phyloP scores from a whole-genome alignment of 2,113 vertebrate species.

The Manacus vitellinus region DNA sequence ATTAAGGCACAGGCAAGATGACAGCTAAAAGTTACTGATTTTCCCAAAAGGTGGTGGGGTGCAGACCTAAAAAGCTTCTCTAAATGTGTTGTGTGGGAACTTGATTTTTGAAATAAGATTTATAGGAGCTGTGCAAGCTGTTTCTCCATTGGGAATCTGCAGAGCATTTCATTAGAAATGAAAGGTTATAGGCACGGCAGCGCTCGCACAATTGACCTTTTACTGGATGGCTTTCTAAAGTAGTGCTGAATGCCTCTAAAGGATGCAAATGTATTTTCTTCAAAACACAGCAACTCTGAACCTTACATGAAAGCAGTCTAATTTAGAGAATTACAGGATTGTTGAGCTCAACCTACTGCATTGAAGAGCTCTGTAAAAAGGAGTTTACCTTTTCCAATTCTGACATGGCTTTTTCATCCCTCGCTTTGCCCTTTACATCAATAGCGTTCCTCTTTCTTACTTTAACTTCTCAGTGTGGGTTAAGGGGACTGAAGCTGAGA shows the following conservation, averaged over 20 bases:
- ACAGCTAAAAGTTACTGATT: not conserved
- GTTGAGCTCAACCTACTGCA: not conserved
- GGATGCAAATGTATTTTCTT: conserved; percentile 31
- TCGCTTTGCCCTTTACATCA: conserved; percentile 10
- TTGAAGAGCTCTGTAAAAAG: not conserved
- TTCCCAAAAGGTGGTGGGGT: not conserved
- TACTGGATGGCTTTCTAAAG: not conserved
- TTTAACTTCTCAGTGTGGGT: conserved; percentile 16
- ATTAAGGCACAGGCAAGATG: not conserved
- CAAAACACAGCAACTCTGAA: not conserved
- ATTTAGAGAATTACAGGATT: conserved; percentile 25
- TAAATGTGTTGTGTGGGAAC: not conserved
- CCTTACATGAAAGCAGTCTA: not conserved
- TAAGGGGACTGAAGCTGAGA: conserved; percentile 35
- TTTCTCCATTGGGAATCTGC: not conserved
- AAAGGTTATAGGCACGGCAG: not conserved
- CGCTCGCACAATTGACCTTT: not conserved
- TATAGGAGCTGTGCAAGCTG: not conserved
- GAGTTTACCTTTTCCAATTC: conserved; percentile 7
- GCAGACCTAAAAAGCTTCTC: not conserved
- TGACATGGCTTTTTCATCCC: not conserved
- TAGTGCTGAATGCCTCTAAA: not conserved
- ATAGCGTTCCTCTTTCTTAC: not conserved
- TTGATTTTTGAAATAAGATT: not conserved
- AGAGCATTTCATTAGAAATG: conserved; percentile 8